Conservation (phyloP, 1,140 invertebrate genomes). For the Formica selysi region DNA sequence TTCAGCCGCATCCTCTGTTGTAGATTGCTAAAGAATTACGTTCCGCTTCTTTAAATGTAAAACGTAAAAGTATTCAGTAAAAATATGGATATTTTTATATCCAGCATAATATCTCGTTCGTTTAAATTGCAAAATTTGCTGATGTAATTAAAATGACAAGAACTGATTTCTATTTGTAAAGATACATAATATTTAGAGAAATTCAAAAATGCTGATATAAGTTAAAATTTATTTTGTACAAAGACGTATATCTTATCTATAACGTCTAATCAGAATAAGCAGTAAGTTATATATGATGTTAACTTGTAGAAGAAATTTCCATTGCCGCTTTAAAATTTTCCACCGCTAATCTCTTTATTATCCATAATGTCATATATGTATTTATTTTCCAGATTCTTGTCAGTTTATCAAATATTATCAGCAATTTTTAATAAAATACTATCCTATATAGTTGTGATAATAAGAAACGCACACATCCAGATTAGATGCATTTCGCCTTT, state of each 20-base stretch:
- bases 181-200: slow-evolving; percentile 35
- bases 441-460: neutral
- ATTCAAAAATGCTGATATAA: slow-evolving; percentile 27
- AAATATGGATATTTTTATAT: slow-evolving; percentile 1
- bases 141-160: neutral
- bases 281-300: slow-evolving; percentile 7
- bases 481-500: neutral
- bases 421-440: neutral
- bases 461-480: neutral
- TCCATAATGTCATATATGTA: neutral
- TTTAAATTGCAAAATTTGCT: slow-evolving; percentile 19
- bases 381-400: neutral
- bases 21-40: slow-evolving; percentile 5
- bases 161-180: neutral
- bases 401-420: slow-evolving; percentile 1
- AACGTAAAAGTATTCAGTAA: slow-evolving; percentile 14
- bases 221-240: slow-evolving; percentile 69
- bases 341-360: slow-evolving; percentile 17
- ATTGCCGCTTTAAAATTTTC: neutral
- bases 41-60: neutral
- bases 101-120: neutral
- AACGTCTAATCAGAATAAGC: slow-evolving; percentile 29
- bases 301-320: slow-evolving; percentile 41
- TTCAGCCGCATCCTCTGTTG: neutral
- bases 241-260: slow-evolving; percentile 52